Conservation (phyloP, 2,113 vertebrate species). For the Chaetodon trifascialis region DNA sequence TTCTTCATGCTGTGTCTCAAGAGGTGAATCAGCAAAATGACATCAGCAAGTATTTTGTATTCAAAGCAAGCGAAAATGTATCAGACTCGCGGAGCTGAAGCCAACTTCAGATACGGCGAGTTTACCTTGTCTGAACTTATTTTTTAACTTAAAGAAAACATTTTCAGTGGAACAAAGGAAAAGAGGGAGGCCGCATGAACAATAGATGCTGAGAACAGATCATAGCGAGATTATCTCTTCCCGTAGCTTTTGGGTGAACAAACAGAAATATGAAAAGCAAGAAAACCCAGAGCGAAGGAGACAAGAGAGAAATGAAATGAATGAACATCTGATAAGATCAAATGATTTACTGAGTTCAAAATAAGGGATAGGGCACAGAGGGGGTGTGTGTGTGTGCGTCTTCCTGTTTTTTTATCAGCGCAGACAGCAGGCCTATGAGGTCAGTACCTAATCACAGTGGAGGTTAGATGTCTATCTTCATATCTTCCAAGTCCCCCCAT, state of each 20-base stretch:
- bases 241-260: slow-evolving; percentile 36
- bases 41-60: not conserved
- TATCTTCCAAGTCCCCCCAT: slow-evolving; percentile 25
- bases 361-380: slow-evolving; percentile 19
- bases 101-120: not conserved
- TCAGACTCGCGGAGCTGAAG: not conserved
- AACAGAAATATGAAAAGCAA: slow-evolving; percentile 48
- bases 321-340: slow-evolving; percentile 69
- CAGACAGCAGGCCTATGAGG: slow-evolving; percentile 71
- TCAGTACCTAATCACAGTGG: slow-evolving; percentile 72
- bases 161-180: slow-evolving; percentile 34
- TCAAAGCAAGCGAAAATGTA: slow-evolving; percentile 4
- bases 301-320: slow-evolving; percentile 56
- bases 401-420: slow-evolving; percentile 64
- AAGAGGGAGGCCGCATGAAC: not conserved
- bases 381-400: slow-evolving; percentile 16
- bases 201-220: slow-evolving; percentile 46
- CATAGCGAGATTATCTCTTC: slow-evolving; percentile 41
- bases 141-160: slow-evolving; percentile 31
- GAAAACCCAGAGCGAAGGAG: slow-evolving; percentile 37
- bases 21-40: slow-evolving; percentile 41
- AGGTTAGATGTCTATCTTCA: slow-evolving; percentile 76
- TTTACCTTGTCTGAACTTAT: slow-evolving; percentile 43
- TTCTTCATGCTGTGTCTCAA: not conserved
- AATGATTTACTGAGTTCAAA: slow-evolving; percentile 66